phyloP scores from a whole-genome alignment of 1,140 invertebrate species.

The Drosophila erecta region DNA sequence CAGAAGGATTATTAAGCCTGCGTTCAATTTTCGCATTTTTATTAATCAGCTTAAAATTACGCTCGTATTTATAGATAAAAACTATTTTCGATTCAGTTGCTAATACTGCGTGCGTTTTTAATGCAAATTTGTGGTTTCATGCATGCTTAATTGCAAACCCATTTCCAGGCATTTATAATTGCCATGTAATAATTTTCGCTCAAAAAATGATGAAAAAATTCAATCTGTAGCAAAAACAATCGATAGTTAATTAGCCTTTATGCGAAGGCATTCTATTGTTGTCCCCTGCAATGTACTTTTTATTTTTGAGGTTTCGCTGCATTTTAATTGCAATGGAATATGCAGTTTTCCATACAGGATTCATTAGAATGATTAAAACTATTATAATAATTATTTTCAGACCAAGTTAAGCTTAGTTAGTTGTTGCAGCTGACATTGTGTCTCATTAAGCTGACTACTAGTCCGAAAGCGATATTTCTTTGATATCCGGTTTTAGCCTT shows the following conservation, averaged over 20 bases:
- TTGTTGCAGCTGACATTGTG: neutral
- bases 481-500: slow-evolving; percentile 1
- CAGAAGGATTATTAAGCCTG: slow-evolving; percentile 42
- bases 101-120: slow-evolving; percentile 64
- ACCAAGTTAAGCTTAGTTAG: slow-evolving; percentile 12
- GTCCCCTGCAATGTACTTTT: slow-evolving; percentile 4
- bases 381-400: slow-evolving; percentile 15
- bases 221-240: slow-evolving; percentile 52
- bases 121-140: slow-evolving; percentile 75
- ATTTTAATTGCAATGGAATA: slow-evolving; percentile 48
- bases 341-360: slow-evolving; percentile 13
- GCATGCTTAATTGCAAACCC: slow-evolving; percentile 72
- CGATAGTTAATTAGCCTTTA: slow-evolving; percentile 76
- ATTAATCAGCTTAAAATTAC: slow-evolving; percentile 65
- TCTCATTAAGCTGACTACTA: slow-evolving; percentile 23
- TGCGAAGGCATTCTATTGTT: slow-evolving; percentile 17
- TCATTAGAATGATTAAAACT: slow-evolving; percentile 15
- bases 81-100: slow-evolving; percentile 38
- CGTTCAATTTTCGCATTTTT: slow-evolving; percentile 49
- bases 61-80: slow-evolving; percentile 18
- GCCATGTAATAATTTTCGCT: slow-evolving; percentile 51
- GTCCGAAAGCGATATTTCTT: slow-evolving; percentile 10
- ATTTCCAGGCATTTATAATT: slow-evolving; percentile 63
- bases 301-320: slow-evolving; percentile 6
- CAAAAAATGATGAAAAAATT: slow-evolving; percentile 5